Percentiles rank a stretch among this genome's conserved stretches.
phyloP scores from a whole-genome alignment of 2,888 invertebrate genomes.

The Frankliniella fusca region DNA sequence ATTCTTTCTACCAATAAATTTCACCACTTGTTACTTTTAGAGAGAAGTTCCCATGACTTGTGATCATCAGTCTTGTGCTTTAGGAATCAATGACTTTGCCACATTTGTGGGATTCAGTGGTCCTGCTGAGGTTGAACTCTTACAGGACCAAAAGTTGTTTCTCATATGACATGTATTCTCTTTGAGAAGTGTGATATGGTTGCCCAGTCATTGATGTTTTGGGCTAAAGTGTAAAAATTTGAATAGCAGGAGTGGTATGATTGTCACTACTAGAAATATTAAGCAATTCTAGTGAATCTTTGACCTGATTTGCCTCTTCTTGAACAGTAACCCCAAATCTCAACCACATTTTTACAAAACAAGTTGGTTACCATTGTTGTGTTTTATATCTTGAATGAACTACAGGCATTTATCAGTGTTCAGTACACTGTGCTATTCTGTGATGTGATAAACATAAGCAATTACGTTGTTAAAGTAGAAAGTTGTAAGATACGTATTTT shows the following conservation, averaged over 20 bases:
- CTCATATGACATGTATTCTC: no score
- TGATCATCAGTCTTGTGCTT: no score
- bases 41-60: no score
- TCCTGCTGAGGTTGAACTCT: no score
- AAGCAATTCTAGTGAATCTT: background rate
- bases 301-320: background rate
- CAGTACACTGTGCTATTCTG: background rate
- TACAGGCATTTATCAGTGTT: constrained; percentile 19
- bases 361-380: constrained; percentile 21
- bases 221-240: background rate
- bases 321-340: background rate
- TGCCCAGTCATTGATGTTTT: background rate
- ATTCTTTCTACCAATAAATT: background rate
- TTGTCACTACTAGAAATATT: background rate
- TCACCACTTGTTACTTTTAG: no score
- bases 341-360: background rate
- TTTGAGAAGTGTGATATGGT: background rate
- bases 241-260: background rate
- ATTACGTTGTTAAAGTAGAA: background rate
- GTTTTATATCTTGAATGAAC: constrained; percentile 8
- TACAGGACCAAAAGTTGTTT: no score
- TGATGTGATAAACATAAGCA: background rate
- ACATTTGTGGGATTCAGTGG: no score
- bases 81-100: no score
- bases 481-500: background rate